Percentiles rank a stretch among this genome's conserved stretches.
phyloP scores from a whole-genome alignment of 2,797 vertebrate species.

The Helostoma temminkii region DNA sequence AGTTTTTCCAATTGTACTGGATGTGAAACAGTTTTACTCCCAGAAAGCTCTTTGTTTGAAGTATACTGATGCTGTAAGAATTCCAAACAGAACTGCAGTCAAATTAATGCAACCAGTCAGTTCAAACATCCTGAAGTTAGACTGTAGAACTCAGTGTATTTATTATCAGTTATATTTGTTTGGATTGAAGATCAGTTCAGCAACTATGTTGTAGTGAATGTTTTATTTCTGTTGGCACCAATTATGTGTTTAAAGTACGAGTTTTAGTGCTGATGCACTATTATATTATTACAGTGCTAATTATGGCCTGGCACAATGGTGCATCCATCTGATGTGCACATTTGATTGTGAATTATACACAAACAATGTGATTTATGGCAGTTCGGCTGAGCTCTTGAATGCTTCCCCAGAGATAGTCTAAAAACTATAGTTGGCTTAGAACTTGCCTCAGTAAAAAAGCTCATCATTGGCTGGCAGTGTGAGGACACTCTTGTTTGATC shows the following conservation, averaged over 20 bases:
- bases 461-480: conserved; percentile 67
- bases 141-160: background rate
- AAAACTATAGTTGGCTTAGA: conserved; percentile 62
- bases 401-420: conserved; percentile 56
- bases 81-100: background rate
- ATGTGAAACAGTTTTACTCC: background rate
- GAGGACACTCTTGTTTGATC: conserved; percentile 79
- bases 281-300: conserved; percentile 10
- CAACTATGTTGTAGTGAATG: background rate
- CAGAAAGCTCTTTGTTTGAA: background rate
- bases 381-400: conserved; percentile 30
- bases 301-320: conserved; percentile 14
- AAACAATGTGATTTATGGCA: conserved; percentile 46
- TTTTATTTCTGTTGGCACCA: background rate
- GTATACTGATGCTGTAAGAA: background rate
- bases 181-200: background rate
- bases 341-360: conserved; percentile 34
- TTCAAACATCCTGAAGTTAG: background rate
- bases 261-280: background rate
- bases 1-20: no score
- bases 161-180: background rate
- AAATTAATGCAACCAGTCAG: background rate
- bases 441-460: conserved; percentile 61
- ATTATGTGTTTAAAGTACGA: background rate
- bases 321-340: conserved; percentile 23